Conservation (phyloP, 2,888 invertebrate species). For the Chydorus sphaericus region DNA sequence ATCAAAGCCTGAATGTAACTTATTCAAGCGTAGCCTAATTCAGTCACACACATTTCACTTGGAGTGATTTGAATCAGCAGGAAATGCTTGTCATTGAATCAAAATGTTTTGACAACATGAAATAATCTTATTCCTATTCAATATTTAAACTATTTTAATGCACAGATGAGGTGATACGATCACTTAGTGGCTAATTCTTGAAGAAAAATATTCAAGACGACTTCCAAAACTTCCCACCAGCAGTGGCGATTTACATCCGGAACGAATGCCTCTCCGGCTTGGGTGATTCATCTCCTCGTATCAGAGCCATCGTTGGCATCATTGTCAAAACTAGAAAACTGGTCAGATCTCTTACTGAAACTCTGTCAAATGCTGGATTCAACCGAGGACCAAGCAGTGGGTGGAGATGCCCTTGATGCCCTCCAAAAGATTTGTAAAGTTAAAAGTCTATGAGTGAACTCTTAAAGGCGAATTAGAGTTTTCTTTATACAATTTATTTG, state of each 20-base stretch:
- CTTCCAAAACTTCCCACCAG: slow-evolving; percentile 72
- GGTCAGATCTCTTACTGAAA: slow-evolving; percentile 88
- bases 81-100: no score
- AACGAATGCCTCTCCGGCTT: slow-evolving; percentile 88
- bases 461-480: no score
- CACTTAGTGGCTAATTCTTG: slow-evolving; percentile 88
- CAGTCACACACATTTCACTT: no score
- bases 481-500: not conserved
- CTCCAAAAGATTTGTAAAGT: slow-evolving; percentile 96
- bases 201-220: slow-evolving; percentile 96
- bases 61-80: no score
- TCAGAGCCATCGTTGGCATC: slow-evolving; percentile 93
- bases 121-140: no score
- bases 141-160: slow-evolving; percentile 3
- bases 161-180: slow-evolving; percentile 86
- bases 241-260: slow-evolving; percentile 88
- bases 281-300: slow-evolving; percentile 86
- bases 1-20: no score
- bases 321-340: slow-evolving; percentile 83
- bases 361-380: slow-evolving; percentile 35
- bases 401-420: slow-evolving; percentile 97
- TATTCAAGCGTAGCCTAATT: no score
- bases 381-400: slow-evolving; percentile 76
- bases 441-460: not conserved
- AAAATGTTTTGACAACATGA: no score